These are phyloP conservation scores for Bombus polaris DNA, from an alignment of 1,140 invertebrate genomes.

Conservation along the genomic window DNA sequence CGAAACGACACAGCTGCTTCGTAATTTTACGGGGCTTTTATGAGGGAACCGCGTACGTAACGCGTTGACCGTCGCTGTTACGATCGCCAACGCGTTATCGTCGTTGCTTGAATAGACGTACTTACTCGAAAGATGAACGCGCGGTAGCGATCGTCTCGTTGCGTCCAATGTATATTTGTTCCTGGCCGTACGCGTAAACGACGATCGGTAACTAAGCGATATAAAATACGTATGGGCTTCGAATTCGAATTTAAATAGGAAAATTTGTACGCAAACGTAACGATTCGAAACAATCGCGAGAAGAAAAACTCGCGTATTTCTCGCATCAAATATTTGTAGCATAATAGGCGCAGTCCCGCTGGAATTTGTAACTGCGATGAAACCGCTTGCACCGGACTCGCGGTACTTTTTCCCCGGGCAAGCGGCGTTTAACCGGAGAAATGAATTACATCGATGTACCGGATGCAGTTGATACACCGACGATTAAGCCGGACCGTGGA, in stretches of 20 bases:
- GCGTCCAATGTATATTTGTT: too few relatives aligned
- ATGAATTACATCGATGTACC: constrained; percentile 29
- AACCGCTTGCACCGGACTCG: neutral
- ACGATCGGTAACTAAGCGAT: too few relatives aligned
- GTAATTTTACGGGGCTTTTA: neutral
- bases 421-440: constrained; percentile 1
- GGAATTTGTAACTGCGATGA: neutral
- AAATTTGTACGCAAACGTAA: accelerated
- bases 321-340: too few relatives aligned
- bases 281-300: too few relatives aligned
- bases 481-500: constrained; percentile 16
- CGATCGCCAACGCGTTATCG: neutral
- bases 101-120: neutral
- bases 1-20: neutral
- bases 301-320: neutral
- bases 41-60: neutral
- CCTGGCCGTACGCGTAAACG: too few relatives aligned
- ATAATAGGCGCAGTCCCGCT: too few relatives aligned
- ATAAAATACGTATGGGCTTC: too few relatives aligned
- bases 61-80: neutral
- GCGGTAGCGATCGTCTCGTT: too few relatives aligned
- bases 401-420: neutral
- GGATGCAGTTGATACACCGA: constrained; percentile 6
- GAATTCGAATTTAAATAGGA: neutral
- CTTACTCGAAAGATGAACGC: neutral